These are phyloP conservation scores for Archaeoteleia sp. DNA, from an alignment of 2,888 invertebrate species.

Conservation along the genomic window DNA sequence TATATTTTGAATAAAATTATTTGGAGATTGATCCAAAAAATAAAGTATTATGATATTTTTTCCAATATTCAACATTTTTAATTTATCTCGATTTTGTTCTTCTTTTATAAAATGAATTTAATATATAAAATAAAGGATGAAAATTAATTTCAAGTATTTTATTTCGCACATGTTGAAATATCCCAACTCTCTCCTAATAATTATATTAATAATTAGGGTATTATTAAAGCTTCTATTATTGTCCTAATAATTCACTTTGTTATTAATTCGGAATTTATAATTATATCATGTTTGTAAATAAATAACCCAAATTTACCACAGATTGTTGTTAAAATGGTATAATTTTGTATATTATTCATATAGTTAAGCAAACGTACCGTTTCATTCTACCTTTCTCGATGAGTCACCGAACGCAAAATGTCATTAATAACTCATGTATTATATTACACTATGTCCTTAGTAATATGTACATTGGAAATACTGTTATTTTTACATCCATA, in stretches of 20 bases:
- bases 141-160: too few relatives aligned
- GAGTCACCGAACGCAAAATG: constrained; percentile 21
- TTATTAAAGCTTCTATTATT: too few relatives aligned
- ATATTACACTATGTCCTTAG: constrained; percentile 1
- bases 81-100: too few relatives aligned
- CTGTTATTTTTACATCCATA: constrained; percentile 15
- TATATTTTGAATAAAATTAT: too few relatives aligned
- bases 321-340: neutral
- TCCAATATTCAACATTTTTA: too few relatives aligned
- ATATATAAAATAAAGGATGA: too few relatives aligned
- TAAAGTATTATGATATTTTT: too few relatives aligned
- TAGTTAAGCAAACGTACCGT: neutral
- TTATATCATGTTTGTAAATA: neutral
- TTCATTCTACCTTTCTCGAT: constrained; percentile 3
- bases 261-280: constrained; percentile 2
- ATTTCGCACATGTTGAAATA: too few relatives aligned
- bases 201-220: too few relatives aligned
- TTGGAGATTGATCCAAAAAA: too few relatives aligned
- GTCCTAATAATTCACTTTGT: constrained; percentile 5
- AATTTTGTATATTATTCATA: neutral
- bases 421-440: neutral
- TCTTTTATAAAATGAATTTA: too few relatives aligned
- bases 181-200: too few relatives aligned
- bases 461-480: constrained; percentile 15
- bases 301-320: neutral